A percentile compares a stretch with the other conserved stretches of the same genome.
phyloP scores from a whole-genome alignment of 2,113 vertebrate genomes.

The Nibea albiflora region DNA sequence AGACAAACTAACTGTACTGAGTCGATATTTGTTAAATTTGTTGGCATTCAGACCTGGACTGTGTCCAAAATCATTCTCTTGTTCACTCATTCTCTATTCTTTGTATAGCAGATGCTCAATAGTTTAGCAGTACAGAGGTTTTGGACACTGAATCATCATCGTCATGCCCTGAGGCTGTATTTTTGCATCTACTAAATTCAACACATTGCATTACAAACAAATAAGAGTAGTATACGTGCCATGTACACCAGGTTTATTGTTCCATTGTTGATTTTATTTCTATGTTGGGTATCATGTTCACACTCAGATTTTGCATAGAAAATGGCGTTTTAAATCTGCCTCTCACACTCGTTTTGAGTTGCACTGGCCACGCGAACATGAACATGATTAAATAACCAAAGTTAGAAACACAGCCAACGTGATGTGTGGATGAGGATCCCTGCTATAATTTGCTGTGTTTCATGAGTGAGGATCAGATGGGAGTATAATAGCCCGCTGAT shows the following conservation, averaged over 20 bases:
- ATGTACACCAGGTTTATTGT: background rate
- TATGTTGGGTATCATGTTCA: background rate
- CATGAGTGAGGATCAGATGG: conserved; percentile 50
- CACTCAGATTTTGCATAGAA: background rate
- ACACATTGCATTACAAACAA: background rate
- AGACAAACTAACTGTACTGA: background rate
- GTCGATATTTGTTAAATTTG: background rate
- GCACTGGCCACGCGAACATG: background rate
- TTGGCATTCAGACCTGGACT: background rate
- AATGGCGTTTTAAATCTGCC: background rate
- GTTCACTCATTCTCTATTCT: too few relatives aligned
- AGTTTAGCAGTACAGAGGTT: too few relatives aligned
- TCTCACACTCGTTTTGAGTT: background rate
- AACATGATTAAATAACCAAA: conserved; percentile 6
- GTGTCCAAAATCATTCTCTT: too few relatives aligned
- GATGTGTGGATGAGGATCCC: background rate
- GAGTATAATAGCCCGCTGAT: conserved; percentile 50
- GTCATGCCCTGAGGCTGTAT: too few relatives aligned
- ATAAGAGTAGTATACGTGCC: too few relatives aligned
- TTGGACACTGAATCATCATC: too few relatives aligned
- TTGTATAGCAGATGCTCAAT: too few relatives aligned
- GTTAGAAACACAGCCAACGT: background rate
- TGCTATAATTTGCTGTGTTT: conserved; percentile 45
- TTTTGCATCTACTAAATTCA: background rate
- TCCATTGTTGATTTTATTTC: background rate